Evolutionary conservation across 2,113 vertebrate genomes (phyloP).

Genomic region (Coptodon rendalli): DNA sequence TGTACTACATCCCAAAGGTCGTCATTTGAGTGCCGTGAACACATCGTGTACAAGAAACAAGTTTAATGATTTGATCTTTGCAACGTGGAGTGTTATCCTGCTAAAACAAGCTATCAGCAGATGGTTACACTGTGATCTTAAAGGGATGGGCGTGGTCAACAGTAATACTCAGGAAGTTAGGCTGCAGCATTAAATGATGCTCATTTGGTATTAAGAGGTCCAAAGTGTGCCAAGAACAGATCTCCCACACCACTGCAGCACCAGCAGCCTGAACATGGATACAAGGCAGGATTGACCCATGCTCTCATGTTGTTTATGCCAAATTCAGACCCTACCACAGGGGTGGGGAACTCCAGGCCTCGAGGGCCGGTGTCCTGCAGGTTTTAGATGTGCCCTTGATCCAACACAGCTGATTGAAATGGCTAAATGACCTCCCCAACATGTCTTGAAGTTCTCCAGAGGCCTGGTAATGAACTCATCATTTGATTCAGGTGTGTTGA

Average conservation of each 20-base stretch:
- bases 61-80: neutral
- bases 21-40: neutral
- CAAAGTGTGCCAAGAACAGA: too few relatives aligned
- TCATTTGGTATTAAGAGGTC: neutral
- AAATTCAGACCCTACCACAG: too few relatives aligned
- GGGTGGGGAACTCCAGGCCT: too few relatives aligned
- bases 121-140: neutral
- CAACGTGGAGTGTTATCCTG: neutral
- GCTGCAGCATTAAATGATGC: neutral
- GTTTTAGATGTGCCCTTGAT: too few relatives aligned
- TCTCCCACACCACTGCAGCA: neutral
- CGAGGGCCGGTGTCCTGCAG: too few relatives aligned
- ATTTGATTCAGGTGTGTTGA: too few relatives aligned
- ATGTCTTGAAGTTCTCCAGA: too few relatives aligned
- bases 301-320: too few relatives aligned
- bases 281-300: neutral
- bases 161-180: neutral
- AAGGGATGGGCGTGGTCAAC: neutral
- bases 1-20: neutral
- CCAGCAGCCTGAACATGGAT: neutral
- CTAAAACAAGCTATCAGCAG: neutral
- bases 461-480: too few relatives aligned
- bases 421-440: too few relatives aligned
- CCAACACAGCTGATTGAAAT: too few relatives aligned
- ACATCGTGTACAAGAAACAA: rapidly evolving